These are phyloP conservation scores for Heliconius congener DNA, from an alignment of 1,140 invertebrate genomes.

Conservation along the genomic window DNA sequence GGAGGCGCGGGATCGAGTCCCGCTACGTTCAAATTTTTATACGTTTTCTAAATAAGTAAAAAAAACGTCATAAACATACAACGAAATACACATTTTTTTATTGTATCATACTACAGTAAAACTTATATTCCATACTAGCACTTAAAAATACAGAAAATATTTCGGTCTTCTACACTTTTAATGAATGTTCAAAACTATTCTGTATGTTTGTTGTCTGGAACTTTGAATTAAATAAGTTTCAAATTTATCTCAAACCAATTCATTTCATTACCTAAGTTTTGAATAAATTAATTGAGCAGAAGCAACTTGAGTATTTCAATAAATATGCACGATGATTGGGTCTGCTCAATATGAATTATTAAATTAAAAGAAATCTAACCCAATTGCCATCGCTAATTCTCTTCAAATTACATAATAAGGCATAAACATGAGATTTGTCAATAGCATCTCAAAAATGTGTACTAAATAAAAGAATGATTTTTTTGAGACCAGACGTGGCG, in stretches of 20 bases:
- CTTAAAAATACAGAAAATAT: not conserved
- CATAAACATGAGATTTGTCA: not conserved
- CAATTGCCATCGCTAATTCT: not conserved
- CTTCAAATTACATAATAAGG: not conserved
- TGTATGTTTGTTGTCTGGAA: not conserved
- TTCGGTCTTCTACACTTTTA: not conserved
- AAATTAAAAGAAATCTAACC: not conserved
- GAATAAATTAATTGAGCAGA: constrained; percentile 8
- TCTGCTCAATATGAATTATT: not conserved
- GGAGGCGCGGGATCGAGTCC: no score
- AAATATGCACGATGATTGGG: not conserved
- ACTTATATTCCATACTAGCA: not conserved
- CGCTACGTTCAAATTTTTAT: no score
- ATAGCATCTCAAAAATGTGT: not conserved
- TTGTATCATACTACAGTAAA: no score
- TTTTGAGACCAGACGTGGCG: no score
- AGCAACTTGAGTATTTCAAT: not conserved
- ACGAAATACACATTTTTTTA: no score
- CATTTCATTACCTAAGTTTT: constrained; percentile 1
- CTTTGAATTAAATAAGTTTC: constrained; percentile 1
- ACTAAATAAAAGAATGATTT: no score
- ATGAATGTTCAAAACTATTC: constrained; percentile 7
- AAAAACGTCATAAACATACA: no score
- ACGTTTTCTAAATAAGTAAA: no score
- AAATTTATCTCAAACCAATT: not conserved